Evolutionary conservation across 2,888 invertebrate genomes (phyloP).

Genomic region (Neoitamus cyanurus): DNA sequence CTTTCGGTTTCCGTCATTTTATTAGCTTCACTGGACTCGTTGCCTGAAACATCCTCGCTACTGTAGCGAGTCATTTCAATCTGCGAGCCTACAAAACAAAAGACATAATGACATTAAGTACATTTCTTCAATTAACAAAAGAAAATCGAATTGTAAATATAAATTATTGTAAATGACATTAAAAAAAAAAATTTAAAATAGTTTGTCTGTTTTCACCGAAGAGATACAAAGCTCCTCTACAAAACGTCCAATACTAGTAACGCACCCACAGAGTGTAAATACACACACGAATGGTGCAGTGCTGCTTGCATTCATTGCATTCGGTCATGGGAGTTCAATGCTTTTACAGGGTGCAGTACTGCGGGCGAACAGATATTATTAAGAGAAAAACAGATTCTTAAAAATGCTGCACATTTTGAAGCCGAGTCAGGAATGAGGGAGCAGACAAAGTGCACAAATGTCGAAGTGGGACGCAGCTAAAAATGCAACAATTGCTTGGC

Average conservation of each 20-base stretch:
- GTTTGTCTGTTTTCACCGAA: neutral
- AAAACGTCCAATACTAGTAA: neutral
- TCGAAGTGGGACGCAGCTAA: conserved; percentile 13
- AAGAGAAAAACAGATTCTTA: neutral
- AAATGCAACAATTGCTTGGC: conserved; percentile 27
- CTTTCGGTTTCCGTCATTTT: conserved; percentile 65
- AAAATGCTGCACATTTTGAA: conserved; percentile 11
- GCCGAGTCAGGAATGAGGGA: neutral
- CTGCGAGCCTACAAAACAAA: conserved; percentile 51
- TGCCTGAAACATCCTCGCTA: conserved; percentile 66
- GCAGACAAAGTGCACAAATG: neutral
- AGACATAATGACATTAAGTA: neutral
- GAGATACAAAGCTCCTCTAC: neutral
- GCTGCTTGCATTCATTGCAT: neutral
- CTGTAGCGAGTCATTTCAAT: conserved; percentile 64
- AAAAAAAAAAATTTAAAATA: neutral
- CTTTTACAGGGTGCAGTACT: conserved; percentile 25
- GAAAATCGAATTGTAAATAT: neutral
- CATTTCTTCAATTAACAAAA: neutral
- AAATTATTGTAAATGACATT: neutral
- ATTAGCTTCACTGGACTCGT: conserved; percentile 63
- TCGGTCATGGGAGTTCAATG: conserved; percentile 47
- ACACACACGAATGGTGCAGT: neutral
- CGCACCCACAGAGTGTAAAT: neutral
- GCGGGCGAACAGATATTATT: neutral